Evolutionary conservation across 2,888 invertebrate genomes (phyloP).

Genomic region (Cyclophora albipunctata): DNA sequence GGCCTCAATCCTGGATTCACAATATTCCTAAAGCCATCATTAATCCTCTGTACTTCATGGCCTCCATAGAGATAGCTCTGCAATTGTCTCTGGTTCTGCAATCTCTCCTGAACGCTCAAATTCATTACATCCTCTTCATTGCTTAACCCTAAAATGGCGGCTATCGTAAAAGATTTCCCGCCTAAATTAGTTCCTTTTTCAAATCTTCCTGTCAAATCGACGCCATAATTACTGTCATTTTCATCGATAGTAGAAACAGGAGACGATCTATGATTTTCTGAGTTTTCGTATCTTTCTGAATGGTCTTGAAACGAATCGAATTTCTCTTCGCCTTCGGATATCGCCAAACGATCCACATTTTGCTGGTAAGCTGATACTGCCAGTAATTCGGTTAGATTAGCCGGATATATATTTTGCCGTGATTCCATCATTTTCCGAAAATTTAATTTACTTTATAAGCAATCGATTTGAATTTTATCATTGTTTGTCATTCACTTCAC

Average conservation of each 20-base stretch:
- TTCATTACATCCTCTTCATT: conserved; percentile 73
- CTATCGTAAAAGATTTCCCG: conserved; percentile 89
- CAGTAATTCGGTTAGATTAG: conserved; percentile 52
- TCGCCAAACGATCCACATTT: conserved; percentile 42
- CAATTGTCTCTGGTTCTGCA: conserved; percentile 58
- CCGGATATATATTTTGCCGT: conserved; percentile 48
- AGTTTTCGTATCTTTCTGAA: conserved; percentile 1
- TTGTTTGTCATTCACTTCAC: conserved; percentile 3
- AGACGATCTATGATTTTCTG: conserved; percentile 38
- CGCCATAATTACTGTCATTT: conserved; percentile 56
- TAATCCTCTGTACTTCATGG: conserved; percentile 56
- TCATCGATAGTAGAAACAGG: conserved; percentile 59
- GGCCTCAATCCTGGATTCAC: conserved; percentile 47
- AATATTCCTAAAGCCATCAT: conserved; percentile 56
- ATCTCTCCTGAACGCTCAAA: conserved; percentile 68
- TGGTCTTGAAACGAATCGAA: conserved; percentile 10
- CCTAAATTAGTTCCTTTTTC: conserved; percentile 54
- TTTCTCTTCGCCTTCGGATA: conserved; percentile 34
- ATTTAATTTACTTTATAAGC: conserved; percentile 25
- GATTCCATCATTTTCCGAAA: conserved; percentile 49
- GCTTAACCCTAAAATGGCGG: conserved; percentile 87
- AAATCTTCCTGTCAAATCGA: conserved; percentile 49
- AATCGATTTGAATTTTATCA: conserved; percentile 21
- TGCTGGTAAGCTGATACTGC: conserved; percentile 54
- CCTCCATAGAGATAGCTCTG: conserved; percentile 61